phyloP scores from a whole-genome alignment of 2,888 invertebrate genomes.

The Machimus rusticus region DNA sequence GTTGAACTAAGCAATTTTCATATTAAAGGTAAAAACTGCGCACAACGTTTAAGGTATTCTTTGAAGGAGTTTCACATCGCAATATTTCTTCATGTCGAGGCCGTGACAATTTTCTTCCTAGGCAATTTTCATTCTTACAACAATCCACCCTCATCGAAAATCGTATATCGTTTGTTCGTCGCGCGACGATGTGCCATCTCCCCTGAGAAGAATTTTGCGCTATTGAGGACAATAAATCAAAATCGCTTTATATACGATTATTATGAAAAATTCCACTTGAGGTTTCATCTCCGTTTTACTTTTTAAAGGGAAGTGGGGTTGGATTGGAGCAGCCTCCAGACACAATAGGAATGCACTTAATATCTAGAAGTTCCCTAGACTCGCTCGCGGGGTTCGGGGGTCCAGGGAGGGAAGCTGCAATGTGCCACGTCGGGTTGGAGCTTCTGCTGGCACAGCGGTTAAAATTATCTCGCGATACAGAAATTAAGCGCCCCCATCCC shows the following conservation, averaged over 20 bases:
- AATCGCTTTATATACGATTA: constrained; percentile 33
- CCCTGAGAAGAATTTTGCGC: neutral
- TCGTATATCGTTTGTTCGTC: neutral
- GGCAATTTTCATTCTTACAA: neutral
- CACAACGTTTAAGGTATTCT: neutral
- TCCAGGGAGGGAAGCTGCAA: too few relatives aligned
- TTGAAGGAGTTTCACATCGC: neutral
- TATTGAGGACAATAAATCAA: constrained; percentile 29
- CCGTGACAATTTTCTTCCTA: constrained; percentile 1
- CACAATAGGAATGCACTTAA: constrained; percentile 29
- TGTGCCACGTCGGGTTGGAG: neutral
- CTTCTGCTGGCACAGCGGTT: neutral
- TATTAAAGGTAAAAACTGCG: neutral
- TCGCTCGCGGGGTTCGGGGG: too few relatives aligned
- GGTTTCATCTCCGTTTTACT: neutral
- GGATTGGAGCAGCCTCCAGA: neutral
- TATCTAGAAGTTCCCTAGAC: neutral
- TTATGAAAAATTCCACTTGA: constrained; percentile 32
- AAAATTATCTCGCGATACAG: constrained; percentile 37
- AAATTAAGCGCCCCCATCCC: constrained; percentile 4
- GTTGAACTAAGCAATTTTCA: neutral
- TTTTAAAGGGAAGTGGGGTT: neutral
- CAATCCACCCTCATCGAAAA: constrained; percentile 16
- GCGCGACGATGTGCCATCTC: neutral
- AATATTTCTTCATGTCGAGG: neutral